Evolutionary conservation across 2,113 vertebrate genomes (phyloP), one percentile per base, ranked within the genome.

Genomic region (Centropus unirufus): DNA sequence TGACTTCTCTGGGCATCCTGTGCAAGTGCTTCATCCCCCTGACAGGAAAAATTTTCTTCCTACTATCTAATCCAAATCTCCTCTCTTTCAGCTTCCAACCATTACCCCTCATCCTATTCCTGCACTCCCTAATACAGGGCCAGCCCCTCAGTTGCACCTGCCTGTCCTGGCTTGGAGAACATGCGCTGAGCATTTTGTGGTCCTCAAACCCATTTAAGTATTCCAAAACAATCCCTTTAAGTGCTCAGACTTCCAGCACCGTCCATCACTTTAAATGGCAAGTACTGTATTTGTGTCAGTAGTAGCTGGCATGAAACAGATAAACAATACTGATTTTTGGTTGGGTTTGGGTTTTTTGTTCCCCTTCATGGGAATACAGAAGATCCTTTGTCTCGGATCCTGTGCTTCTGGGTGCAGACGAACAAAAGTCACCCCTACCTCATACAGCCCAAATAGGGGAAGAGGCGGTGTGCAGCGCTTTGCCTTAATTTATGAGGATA

Each of bases 131-230:
- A 11, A 49, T 49, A 22, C 20, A 49, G 47, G 22, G 20, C 47
- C 17, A 49, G 20, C 47, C 17, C 14, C 20, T 34, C 1, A 5
- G 16, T 4, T n/a, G 17, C 18, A 12, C 7, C 44, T 47, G 34
- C 69, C 20, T 15, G 11, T 6, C 27, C 34, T 23, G 64, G 4
- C 49, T 70, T 0, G 0, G 39, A 47, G 39, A 30, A 36, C 0
- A 0, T 1, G 12, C 0, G 2, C 12, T 0, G 18, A 66, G 79
- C 0, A 0, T 22, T 74, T 51, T 24, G 42, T 67, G 5, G 1
- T 9, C 3, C 0, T 52, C 40, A 3, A 3, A 0, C 46, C 32
- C 16, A 5, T 11, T 6, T 66, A 16, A 76, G 55, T 80, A 14
- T 51, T 54, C 73, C 49, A 66, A 12, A 69, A n/a, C 0, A 5